Percentiles rank a stretch among this genome's conserved stretches.
Evolutionary conservation across 1,140 invertebrate species (phyloP).

Genomic region (Galleria mellonella): DNA sequence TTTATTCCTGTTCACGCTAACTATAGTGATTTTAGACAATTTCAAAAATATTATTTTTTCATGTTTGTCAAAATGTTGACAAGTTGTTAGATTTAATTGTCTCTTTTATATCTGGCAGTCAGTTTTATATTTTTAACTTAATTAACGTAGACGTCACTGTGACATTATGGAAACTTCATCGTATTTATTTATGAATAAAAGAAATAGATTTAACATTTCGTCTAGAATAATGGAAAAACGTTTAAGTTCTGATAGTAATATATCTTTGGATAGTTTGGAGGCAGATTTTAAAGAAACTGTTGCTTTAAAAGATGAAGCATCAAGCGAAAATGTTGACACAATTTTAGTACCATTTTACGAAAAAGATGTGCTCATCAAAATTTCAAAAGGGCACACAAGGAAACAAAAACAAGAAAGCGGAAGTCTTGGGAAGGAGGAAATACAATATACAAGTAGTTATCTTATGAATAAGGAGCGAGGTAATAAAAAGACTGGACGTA

Average conservation of each 20-base stretch:
- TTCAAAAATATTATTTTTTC: no score
- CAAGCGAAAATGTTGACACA: constrained; percentile 39
- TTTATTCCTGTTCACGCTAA: no score
- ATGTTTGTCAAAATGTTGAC: no score
- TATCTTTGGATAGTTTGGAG: constrained; percentile 58
- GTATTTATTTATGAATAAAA: constrained; percentile 34
- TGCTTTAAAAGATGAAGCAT: constrained; percentile 14
- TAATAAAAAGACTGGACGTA: constrained; percentile 21
- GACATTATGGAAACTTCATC: constrained; percentile 26
- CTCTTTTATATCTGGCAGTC: not conserved
- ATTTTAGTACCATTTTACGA: constrained; percentile 65
- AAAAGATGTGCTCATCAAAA: constrained; percentile 56
- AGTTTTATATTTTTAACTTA: not conserved
- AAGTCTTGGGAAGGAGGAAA: constrained; percentile 20
- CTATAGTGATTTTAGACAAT: no score
- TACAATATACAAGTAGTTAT: constrained; percentile 26
- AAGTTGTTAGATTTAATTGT: no score
- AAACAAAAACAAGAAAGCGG: constrained; percentile 16
- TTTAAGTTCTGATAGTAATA: constrained; percentile 34
- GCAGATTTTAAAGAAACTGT: constrained; percentile 29
- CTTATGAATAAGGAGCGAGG: constrained; percentile 42
- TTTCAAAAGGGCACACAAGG: constrained; percentile 37
- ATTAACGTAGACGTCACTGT: constrained; percentile 5
- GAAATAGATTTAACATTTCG: constrained; percentile 16
- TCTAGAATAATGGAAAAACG: constrained; percentile 41